Evolutionary conservation across 2,113 vertebrate genomes (phyloP).

Genomic region (Scomber japonicus): DNA sequence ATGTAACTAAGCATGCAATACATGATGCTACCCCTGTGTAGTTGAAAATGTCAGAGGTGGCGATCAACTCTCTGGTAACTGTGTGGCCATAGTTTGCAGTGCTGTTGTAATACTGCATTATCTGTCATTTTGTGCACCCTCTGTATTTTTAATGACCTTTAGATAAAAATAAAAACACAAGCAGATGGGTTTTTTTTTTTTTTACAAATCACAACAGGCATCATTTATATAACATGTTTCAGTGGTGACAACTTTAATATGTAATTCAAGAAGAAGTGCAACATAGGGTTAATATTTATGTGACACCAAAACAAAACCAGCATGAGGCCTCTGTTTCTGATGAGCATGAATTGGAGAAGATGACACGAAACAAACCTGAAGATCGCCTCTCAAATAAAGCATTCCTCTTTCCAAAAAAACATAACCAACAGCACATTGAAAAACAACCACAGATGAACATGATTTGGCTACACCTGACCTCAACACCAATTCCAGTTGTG

Average conservation of each 20-base stretch:
- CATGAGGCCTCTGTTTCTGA: slow-evolving; percentile 41
- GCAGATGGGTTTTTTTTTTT: not conserved
- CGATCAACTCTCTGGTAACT: slow-evolving; percentile 9
- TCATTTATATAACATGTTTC: not conserved
- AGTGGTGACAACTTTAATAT: not conserved
- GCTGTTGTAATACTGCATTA: slow-evolving; percentile 2
- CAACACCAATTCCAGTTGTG: slow-evolving; percentile 79
- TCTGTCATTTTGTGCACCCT: not conserved
- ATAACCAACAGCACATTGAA: slow-evolving; percentile 43
- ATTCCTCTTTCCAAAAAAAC: slow-evolving; percentile 38
- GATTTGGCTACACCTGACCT: slow-evolving; percentile 72
- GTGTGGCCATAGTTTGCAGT: slow-evolving; percentile 9
- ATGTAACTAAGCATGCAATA: slow-evolving; percentile 24
- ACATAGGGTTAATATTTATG: slow-evolving; percentile 24
- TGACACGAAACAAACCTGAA: slow-evolving; percentile 29
- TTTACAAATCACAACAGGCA: slow-evolving; percentile 5
- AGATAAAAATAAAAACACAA: slow-evolving; percentile 2
- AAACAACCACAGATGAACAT: slow-evolving; percentile 70
- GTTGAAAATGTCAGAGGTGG: not conserved
- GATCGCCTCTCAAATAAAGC: slow-evolving; percentile 8
- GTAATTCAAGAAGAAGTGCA: slow-evolving; percentile 2
- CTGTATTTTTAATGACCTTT: slow-evolving; percentile 19
- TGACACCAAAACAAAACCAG: slow-evolving; percentile 23
- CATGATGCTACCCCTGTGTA: not conserved
- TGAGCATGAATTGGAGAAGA: slow-evolving; percentile 44